Evolutionary conservation across 2,797 vertebrate genomes (phyloP).

Genomic region (Syngnathus rostellatus): DNA sequence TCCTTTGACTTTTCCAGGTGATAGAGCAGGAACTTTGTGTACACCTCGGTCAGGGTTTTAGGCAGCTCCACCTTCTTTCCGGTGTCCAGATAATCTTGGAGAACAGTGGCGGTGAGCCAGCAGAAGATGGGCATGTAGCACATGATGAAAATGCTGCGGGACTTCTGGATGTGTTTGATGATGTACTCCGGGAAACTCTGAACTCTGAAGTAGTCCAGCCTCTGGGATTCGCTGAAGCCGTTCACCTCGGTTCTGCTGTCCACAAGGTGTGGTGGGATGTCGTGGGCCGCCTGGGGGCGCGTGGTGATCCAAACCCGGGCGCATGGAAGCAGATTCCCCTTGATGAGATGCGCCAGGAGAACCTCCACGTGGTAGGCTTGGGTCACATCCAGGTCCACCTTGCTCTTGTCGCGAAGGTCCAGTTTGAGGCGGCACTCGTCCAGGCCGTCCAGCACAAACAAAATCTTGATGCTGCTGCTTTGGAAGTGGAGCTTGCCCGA

Average conservation of each 20-base stretch:
- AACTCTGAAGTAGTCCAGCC: constrained; percentile 7
- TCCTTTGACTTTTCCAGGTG: constrained; percentile 6
- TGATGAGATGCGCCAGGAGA: constrained; percentile 8
- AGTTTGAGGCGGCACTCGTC: constrained; percentile 16
- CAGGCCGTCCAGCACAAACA: constrained; percentile 18
- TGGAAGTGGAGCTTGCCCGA: constrained; percentile 15
- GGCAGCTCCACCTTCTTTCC: constrained; percentile 6
- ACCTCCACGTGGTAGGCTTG: neutral
- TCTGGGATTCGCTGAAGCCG: constrained; percentile 16
- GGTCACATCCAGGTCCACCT: neutral
- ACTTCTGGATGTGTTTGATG: constrained; percentile 7
- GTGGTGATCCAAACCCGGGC: constrained; percentile 14
- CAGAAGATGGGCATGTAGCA: constrained; percentile 31
- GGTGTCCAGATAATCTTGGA: constrained; percentile 4
- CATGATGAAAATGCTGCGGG: constrained; percentile 17
- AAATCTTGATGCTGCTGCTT: constrained; percentile 11
- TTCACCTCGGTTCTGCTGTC: constrained; percentile 8
- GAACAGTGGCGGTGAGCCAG: constrained; percentile 16
- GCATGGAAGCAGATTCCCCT: constrained; percentile 8
- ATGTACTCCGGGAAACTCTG: neutral
- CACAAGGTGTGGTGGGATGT: neutral
- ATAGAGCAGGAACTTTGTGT: constrained; percentile 19
- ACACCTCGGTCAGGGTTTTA: constrained; percentile 20
- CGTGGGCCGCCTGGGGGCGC: constrained; percentile 4
- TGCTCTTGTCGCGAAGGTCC: neutral